Conservation (phyloP, 2,797 vertebrate genomes). For the Sardinella longiceps region DNA sequence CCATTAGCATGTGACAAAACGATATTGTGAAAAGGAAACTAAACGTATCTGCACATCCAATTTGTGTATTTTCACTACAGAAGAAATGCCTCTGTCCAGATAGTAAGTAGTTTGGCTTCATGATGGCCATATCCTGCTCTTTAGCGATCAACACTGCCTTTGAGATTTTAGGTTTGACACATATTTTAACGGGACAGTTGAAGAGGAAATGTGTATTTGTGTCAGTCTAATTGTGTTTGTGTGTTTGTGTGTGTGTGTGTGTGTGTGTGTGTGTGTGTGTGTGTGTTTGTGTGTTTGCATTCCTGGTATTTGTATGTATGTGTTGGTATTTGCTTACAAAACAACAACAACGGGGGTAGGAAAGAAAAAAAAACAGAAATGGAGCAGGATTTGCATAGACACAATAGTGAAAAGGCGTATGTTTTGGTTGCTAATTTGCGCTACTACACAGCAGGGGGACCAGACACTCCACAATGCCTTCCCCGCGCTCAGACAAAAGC, state of each 20-base stretch:
- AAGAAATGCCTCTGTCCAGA: not conserved
- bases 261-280: constrained; percentile 3
- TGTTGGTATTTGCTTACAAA: not conserved
- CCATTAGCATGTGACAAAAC: too few relatives aligned
- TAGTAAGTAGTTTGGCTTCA: not conserved
- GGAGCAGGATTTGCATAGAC: constrained; percentile 57
- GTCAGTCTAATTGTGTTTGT: not conserved
- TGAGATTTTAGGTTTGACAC: not conserved
- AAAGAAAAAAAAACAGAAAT: constrained; percentile 43
- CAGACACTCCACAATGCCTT: constrained; percentile 39
- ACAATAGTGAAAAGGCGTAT: constrained; percentile 38
- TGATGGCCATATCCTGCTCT: too few relatives aligned
- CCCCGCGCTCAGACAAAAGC: constrained; percentile 50
- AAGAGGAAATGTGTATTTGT: not conserved
- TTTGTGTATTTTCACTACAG: not conserved
- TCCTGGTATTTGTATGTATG: not conserved
- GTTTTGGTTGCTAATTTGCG: constrained; percentile 48
- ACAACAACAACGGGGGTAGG: too few relatives aligned
- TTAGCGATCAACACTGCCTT: too few relatives aligned
- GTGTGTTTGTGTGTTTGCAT: not conserved
- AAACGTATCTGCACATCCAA: not conserved
- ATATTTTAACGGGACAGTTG: not conserved
- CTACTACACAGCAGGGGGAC: constrained; percentile 36
- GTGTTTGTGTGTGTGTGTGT: not conserved
- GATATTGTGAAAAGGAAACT: not conserved